Evolutionary conservation across 2,888 invertebrate genomes (phyloP).

Genomic region (Xiphydria camelus): DNA sequence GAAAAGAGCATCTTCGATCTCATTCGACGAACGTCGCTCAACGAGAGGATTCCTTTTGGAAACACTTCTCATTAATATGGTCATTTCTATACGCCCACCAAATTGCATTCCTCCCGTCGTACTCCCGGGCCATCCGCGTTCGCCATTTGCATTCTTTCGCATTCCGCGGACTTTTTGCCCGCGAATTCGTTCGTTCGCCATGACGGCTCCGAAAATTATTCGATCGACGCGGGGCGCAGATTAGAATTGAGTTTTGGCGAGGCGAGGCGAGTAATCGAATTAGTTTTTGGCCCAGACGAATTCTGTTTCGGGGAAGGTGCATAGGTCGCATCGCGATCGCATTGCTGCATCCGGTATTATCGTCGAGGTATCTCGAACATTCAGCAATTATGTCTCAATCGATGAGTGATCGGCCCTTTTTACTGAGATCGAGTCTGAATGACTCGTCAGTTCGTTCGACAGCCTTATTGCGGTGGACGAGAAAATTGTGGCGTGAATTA

Average conservation of each 20-base stretch:
- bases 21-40: too few species aligned
- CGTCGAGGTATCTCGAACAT: slow-evolving; percentile 16
- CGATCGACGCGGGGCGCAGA: too few species aligned
- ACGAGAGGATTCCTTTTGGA: too few species aligned
- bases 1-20: too few species aligned
- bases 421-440: too few species aligned
- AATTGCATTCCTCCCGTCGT: background rate
- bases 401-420: too few species aligned
- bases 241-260: slow-evolving; percentile 35
- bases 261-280: slow-evolving; percentile 26
- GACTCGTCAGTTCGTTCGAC: slow-evolving; percentile 5
- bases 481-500: too few species aligned
- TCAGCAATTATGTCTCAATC: slow-evolving; percentile 21
- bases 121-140: background rate
- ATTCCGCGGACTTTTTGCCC: background rate
- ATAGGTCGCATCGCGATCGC: slow-evolving; percentile 30
- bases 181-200: too few species aligned
- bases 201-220: too few species aligned
- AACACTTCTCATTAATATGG: background rate
- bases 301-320: slow-evolving; percentile 12
- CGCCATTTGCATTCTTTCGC: background rate
- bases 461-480: too few species aligned
- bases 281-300: slow-evolving; percentile 28
- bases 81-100: background rate
- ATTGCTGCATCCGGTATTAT: slow-evolving; percentile 25